Evolutionary conservation across 2,113 vertebrate genomes (phyloP).

Genomic region (Tympanuchus pallidicinctus): DNA sequence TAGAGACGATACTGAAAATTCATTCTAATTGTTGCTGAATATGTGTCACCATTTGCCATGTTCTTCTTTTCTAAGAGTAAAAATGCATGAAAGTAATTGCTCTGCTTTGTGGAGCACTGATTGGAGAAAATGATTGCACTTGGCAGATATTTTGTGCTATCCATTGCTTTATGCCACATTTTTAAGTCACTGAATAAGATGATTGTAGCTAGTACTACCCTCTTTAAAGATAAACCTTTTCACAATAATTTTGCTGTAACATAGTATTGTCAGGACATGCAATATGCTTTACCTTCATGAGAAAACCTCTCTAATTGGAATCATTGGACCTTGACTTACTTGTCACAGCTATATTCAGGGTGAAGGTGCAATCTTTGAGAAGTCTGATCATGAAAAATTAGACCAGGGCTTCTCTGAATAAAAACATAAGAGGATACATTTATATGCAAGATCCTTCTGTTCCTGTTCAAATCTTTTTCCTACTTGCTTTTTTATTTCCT

Average conservation of each 20-base stretch:
- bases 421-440: conserved; percentile 24
- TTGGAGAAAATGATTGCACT: conserved; percentile 9
- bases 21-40: background rate
- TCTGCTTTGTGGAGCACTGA: conserved; percentile 5
- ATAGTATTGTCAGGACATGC: conserved; percentile 73
- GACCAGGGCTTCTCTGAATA: conserved; percentile 34
- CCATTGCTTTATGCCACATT: conserved; percentile 51
- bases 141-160: conserved; percentile 46
- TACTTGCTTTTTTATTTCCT: background rate
- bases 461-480: background rate
- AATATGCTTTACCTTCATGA: conserved; percentile 61
- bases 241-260: conserved; percentile 62
- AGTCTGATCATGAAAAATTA: conserved; percentile 63
- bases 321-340: conserved; percentile 74
- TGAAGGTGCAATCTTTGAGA: conserved; percentile 71
- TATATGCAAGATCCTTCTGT: conserved; percentile 2
- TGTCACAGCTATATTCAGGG: conserved; percentile 68
- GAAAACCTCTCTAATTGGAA: conserved; percentile 82
- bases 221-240: conserved; percentile 68
- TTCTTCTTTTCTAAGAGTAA: background rate
- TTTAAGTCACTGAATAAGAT: conserved; percentile 61
- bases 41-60: background rate
- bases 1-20: background rate
- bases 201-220: conserved; percentile 59
- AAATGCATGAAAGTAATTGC: background rate